phyloP scores from a whole-genome alignment of 1,140 invertebrate species.

The Drosophila orena region DNA sequence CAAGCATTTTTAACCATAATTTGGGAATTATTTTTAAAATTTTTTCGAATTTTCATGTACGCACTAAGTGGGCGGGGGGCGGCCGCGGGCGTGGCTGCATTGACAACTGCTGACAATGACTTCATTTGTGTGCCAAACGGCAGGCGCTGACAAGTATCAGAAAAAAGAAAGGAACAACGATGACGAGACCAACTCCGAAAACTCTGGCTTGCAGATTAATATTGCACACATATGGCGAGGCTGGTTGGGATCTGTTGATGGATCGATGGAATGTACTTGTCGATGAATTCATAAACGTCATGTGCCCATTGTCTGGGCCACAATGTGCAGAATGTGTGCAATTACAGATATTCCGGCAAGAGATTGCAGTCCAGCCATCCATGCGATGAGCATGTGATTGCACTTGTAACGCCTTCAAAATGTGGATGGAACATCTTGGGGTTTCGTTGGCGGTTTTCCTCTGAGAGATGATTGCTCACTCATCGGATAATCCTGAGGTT shows the following conservation, averaged over 20 bases:
- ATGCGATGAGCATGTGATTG: constrained; percentile 49
- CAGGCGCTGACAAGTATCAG: constrained; percentile 47
- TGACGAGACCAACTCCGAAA: constrained; percentile 37
- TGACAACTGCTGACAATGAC: constrained; percentile 80
- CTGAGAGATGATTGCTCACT: constrained; percentile 10
- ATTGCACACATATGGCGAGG: constrained; percentile 72
- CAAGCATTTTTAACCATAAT: constrained; percentile 73
- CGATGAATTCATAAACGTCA: constrained; percentile 44
- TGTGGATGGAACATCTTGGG: background rate
- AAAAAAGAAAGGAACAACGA: constrained; percentile 24
- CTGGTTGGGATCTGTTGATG: constrained; percentile 56
- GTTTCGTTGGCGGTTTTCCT: constrained; percentile 7
- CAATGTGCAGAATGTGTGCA: constrained; percentile 46
- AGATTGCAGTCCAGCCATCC: constrained; percentile 31
- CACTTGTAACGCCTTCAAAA: constrained; percentile 38
- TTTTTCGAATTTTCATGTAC: constrained; percentile 63
- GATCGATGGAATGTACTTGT: constrained; percentile 63
- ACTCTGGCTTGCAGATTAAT: constrained; percentile 64
- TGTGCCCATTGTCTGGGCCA: constrained; percentile 36
- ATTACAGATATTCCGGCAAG: constrained; percentile 49
- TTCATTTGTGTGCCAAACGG: constrained; percentile 63
- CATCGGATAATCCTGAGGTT: constrained; percentile 18
- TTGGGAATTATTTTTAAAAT: constrained; percentile 73
- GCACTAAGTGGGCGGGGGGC: constrained; percentile 10
- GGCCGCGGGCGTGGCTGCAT: constrained; percentile 62